Evolutionary conservation across 2,113 vertebrate genomes (phyloP), one percentile per base, ranked within the genome.

Genomic region (Passer domesticus): DNA sequence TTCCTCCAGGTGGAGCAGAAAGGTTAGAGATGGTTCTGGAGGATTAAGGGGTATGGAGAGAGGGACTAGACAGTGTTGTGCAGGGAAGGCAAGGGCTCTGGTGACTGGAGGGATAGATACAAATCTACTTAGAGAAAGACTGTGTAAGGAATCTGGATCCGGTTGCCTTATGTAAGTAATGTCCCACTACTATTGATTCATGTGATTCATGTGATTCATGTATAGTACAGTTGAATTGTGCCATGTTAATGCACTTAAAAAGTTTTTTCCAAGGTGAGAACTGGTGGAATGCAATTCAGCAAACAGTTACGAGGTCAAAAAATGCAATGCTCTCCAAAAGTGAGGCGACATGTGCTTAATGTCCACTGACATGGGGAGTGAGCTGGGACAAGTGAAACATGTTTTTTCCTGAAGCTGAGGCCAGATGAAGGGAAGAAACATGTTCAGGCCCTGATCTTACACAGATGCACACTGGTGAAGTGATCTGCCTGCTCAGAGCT

Each of bases 381-480:
- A 50, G 76, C 43, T 94, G 39, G 74, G 69, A 55, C 1, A 30
- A 55, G 44, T 2, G 7, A 55, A 84, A 47, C 39, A 5, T 63
- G 78, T 83, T 87, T 82, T 75, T 83, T 88, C 33, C 78, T 93
- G 90, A 55, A 87, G 33, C 63, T 83, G 91, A 87, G 93, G 95
- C 84, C 92, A 90, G 91, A 90, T 58, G 46, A 83, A 90, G 79
- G 93, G 84, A 80, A 92, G 50, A 83, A 90, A 72, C 1, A 4
- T 69, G 56, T 72, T 93, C 28, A 85, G 81, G 28, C 87, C 28
- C 49, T 96, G 91, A 95, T 94, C 77, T 87, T 95, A 73, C 21
- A 25, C 96, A 95, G 95, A 95, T 87, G 86, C 58, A 24, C 24
- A 0, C n/a, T 72, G 80, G 66, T 89, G 92, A 88, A 83, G 72